Percentiles rank a stretch among this genome's conserved stretches.
These are phyloP conservation scores for Brachionus rubens DNA, from an alignment of 1,140 invertebrate species.

Conservation along the genomic window DNA sequence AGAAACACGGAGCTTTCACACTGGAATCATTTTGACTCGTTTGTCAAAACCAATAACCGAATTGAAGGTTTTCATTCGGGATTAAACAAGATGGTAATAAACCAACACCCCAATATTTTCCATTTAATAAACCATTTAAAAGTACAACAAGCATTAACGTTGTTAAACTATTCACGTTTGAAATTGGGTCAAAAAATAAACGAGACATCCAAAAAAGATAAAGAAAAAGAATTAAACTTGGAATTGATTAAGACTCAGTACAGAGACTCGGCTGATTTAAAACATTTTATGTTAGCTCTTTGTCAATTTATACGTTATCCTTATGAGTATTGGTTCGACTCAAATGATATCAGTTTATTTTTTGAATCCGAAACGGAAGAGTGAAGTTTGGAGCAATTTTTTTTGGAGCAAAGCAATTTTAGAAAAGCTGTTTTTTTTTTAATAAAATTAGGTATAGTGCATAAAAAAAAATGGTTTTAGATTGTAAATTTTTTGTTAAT, in stretches of 20 bases:
- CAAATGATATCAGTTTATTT: not conserved
- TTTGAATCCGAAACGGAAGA: not conserved
- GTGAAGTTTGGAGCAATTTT: no score
- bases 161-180: not conserved
- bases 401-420: no score
- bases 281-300: not conserved
- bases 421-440: no score
- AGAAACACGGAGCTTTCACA: not conserved
- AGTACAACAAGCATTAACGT: not conserved
- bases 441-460: no score
- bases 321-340: slow-evolving; percentile 4
- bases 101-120: not conserved
- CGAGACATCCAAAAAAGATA: not conserved
- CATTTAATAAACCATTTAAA: not conserved
- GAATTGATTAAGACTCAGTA: not conserved
- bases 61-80: slow-evolving; percentile 9
- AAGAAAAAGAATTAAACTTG: not conserved
- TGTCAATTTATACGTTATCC: slow-evolving; percentile 6
- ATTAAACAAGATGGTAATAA: not conserved
- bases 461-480: no score
- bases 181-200: not conserved
- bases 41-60: not conserved
- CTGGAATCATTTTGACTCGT: not conserved
- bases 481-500: no score
- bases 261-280: not conserved